Percentiles rank a stretch among this genome's conserved stretches.
Evolutionary conservation across 1,140 invertebrate species (phyloP).

Genomic region (Hydropsyche tenuis): DNA sequence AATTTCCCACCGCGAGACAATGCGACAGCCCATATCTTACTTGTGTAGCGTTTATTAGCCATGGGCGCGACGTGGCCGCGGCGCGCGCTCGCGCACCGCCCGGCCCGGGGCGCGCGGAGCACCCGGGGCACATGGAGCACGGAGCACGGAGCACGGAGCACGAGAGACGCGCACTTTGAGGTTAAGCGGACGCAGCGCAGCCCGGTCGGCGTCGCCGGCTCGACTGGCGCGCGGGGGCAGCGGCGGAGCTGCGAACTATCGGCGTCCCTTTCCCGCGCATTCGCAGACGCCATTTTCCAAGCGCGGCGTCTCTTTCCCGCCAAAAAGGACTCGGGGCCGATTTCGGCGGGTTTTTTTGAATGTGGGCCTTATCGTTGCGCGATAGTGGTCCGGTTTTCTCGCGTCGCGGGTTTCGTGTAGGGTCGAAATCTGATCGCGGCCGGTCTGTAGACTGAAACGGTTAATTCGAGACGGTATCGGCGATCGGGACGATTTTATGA

Average conservation of each 20-base stretch:
- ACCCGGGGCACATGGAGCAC: not conserved
- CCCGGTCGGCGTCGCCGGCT: not conserved
- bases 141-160: not conserved
- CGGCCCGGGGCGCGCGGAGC: not conserved
- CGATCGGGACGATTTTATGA: no score
- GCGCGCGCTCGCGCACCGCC: conserved; percentile 10
- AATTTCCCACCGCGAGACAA: no score
- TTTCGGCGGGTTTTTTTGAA: no score
- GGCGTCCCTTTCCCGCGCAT: not conserved
- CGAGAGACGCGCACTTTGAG: not conserved
- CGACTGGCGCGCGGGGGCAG: not conserved
- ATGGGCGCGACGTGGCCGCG: not conserved
- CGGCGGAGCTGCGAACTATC: not conserved
- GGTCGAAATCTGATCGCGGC: no score
- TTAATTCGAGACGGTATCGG: no score
- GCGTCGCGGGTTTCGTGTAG: no score
- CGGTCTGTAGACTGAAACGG: no score
- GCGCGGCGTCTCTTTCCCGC: not conserved
- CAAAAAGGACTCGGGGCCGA: no score
- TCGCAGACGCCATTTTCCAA: not conserved
- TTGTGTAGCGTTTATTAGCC: conserved; percentile 14
- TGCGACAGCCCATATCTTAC: not conserved
- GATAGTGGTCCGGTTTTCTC: no score
- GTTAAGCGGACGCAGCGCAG: not conserved
- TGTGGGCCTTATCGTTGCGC: no score